These are phyloP conservation scores for Neotragus pygmaeus DNA, from an alignment of 2,113 vertebrate genomes.

Conservation along the genomic window DNA sequence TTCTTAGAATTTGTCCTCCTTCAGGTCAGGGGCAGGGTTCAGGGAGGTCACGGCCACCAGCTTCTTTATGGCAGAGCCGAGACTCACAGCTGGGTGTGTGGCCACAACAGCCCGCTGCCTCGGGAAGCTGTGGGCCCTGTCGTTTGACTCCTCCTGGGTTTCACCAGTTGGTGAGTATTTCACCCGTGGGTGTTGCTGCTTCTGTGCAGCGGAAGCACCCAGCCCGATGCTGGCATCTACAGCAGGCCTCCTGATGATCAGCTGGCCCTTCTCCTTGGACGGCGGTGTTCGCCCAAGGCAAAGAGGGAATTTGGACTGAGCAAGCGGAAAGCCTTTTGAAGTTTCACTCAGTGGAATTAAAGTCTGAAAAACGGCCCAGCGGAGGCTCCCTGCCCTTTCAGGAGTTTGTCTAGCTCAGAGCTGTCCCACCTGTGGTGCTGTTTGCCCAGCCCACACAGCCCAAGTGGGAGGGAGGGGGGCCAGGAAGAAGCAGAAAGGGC, in stretches of 20 bases:
- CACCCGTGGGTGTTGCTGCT: background rate
- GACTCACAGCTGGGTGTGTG: background rate
- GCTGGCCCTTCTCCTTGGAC: background rate
- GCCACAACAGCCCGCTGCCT: accelerated
- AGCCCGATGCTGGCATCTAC: accelerated
- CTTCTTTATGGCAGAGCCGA: background rate
- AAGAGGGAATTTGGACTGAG: background rate
- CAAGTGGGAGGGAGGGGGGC: background rate
- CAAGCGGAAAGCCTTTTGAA: background rate
- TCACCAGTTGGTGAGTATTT: background rate
- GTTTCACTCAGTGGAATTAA: background rate
- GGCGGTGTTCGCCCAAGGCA: background rate
- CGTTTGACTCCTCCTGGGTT: accelerated
- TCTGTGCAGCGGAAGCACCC: accelerated
- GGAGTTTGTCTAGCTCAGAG: background rate
- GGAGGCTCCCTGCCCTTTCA: background rate
- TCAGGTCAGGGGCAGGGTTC: accelerated
- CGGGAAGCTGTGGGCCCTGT: background rate
- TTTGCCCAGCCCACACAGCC: background rate
- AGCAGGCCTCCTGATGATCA: accelerated
- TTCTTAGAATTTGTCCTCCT: background rate
- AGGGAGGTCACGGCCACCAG: background rate
- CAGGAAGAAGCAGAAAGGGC: background rate
- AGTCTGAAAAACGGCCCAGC: background rate
- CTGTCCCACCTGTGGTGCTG: accelerated